Conservation (phyloP, 2,888 invertebrate genomes). For the Drosophila niveifrons region DNA sequence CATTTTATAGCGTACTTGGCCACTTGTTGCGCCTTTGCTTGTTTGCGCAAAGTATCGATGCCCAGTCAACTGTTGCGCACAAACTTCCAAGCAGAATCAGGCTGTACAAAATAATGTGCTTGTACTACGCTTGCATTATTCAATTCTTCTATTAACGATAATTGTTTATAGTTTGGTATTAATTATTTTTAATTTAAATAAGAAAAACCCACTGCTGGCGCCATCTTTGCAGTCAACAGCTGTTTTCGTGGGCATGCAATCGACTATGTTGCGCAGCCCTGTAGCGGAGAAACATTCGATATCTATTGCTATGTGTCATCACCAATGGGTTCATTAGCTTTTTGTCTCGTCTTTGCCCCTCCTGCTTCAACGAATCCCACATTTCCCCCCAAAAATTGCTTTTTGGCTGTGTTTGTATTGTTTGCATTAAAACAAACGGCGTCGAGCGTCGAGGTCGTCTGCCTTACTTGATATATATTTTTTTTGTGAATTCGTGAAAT, state of each 20-base stretch:
- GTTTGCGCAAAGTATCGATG: background rate
- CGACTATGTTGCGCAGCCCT: conserved; percentile 24
- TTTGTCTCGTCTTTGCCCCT: conserved; percentile 51
- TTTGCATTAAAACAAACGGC: conserved; percentile 69
- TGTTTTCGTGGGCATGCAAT: background rate
- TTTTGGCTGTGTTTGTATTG: conserved; percentile 57
- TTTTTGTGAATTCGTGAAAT: conserved; percentile 26
- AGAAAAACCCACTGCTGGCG: background rate
- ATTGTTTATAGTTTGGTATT: too few relatives aligned
- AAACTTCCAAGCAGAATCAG: background rate
- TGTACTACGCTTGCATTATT: too few relatives aligned
- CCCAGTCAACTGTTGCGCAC: background rate
- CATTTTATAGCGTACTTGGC: conserved; percentile 7
- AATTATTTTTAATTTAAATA: background rate
- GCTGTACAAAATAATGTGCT: background rate
- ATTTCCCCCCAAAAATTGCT: conserved; percentile 51
- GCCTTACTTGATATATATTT: conserved; percentile 38
- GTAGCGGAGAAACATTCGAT: conserved; percentile 10
- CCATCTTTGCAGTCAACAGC: background rate
- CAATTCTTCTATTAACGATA: too few relatives aligned
- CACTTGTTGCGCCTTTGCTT: conserved; percentile 26
- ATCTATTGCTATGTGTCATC: conserved; percentile 38
- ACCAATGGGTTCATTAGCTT: conserved; percentile 67
- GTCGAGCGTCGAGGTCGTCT: conserved; percentile 62
- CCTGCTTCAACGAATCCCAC: conserved; percentile 40